Base-by-base conservation (phyloP, 2,797 vertebrate genomes). In the Cyclopterus lumpus region DNA sequence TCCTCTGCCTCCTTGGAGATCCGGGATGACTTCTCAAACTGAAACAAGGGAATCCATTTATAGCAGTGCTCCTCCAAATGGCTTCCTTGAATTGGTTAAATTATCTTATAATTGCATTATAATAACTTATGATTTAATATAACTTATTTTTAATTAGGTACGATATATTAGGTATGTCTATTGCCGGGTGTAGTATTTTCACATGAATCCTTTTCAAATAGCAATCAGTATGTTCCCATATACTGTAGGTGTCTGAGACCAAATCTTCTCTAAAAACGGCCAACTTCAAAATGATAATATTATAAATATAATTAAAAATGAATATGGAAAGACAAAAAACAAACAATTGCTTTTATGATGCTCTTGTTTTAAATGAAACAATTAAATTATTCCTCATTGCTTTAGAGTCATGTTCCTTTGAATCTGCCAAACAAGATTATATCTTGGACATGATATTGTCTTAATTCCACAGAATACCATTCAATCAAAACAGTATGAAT, bases 1-100 rank as follows among this genome's bases (percentile, higher is more conserved):
- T 99, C 98, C 80, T 99, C 98, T 0, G 96, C 97, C 72, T 99
- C 97, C 86, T 92, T 97, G 44, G 97, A 96, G 38, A 97, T 90
- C 69, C 94, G 96, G 58, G 96, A 96, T 9, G 96, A 94, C 90
- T 97, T 96, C 80, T 99, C 97, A 88, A 96, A 95, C 98, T 99
- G 80, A 77, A 84, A 80, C 38, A 79, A 79, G 34, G 55, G 20
- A 40, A 9, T 60, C 3, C 4, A 20, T 54, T 68, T 80, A 75
- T 14, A 63, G 49, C 34, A 30, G 5, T 0, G 20, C 34, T 4
- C 54, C n/a, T 60, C 18, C 4, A 46, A 60, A 55, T 20, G 1
- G 30, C 49, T 26, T 64, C 16, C 8, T 18, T 58, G 0, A 53
- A 36, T 6, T 26, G 20, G 32, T 26, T 66, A 3, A 28, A 40